Conservation (phyloP, 2,888 invertebrate species). For the Drosophila picticornis region DNA sequence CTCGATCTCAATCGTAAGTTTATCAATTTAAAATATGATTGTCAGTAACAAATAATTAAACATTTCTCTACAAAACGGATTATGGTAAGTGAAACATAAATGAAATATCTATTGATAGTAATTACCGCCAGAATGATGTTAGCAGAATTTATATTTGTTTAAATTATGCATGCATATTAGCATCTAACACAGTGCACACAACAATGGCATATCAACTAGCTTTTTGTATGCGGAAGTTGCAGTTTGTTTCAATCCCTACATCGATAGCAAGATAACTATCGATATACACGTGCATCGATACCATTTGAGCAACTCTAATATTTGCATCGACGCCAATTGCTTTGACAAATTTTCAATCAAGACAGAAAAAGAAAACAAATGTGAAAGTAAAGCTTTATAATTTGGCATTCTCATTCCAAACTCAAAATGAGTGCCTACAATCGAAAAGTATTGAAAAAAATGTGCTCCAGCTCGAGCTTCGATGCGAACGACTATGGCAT, state of each 20-base stretch:
- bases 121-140: neutral
- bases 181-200: neutral
- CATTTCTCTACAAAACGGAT: neutral
- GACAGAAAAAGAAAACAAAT: conserved; percentile 43
- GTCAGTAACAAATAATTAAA: neutral
- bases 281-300: conserved; percentile 30
- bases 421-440: conserved; percentile 66
- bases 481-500: conserved; percentile 51
- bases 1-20: neutral
- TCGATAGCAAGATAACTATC: conserved; percentile 13
- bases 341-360: conserved; percentile 22
- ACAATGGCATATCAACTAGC: conserved; percentile 12
- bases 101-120: neutral
- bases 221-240: neutral
- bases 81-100: neutral
- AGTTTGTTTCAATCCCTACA: neutral
- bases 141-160: neutral
- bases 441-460: conserved; percentile 40
- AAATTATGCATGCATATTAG: conserved; percentile 6
- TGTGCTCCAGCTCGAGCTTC: conserved; percentile 15
- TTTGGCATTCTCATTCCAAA: conserved; percentile 31
- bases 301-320: conserved; percentile 26
- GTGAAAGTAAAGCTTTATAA: conserved; percentile 31
- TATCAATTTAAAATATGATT: neutral
- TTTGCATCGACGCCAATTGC: conserved; percentile 56